phyloP scores from a whole-genome alignment of 92 coral and sea anemone species.

The Epizoanthus rinbou region DNA sequence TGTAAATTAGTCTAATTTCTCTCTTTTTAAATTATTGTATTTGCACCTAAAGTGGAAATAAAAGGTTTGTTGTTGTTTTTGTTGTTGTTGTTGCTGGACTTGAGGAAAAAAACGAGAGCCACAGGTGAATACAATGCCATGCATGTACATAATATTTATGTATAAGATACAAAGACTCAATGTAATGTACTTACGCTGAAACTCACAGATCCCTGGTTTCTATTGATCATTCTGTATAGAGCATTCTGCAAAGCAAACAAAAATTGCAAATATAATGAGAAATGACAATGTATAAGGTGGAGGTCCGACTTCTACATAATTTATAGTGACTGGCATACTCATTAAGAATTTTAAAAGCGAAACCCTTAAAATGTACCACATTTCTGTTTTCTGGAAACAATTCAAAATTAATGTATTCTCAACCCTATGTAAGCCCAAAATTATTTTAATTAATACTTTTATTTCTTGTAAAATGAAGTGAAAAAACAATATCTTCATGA shows the following conservation, averaged over 20 bases:
- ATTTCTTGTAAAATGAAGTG: background rate
- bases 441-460: background rate
- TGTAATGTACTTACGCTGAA: slow-evolving; percentile 76
- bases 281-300: background rate
- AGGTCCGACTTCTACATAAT: background rate
- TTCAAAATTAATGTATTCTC: background rate
- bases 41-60: too few species aligned
- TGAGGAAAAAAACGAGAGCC: too few species aligned
- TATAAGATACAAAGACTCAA: background rate
- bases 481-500: background rate
- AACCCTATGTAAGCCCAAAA: background rate
- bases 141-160: too few species aligned
- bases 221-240: slow-evolving; percentile 82
- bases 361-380: background rate
- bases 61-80: too few species aligned
- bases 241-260: slow-evolving; percentile 65
- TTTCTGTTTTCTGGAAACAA: background rate
- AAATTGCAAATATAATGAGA: background rate
- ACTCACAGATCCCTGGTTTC: slow-evolving; percentile 78
- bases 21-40: too few species aligned
- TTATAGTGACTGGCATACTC: background rate
- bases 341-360: background rate
- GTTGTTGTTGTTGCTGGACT: too few species aligned
- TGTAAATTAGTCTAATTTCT: too few species aligned
- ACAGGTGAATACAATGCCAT: too few species aligned